A percentile compares a stretch with the other conserved stretches of the same genome.
Evolutionary conservation across 2,797 vertebrate genomes (phyloP).

Genomic region (Carapus acus): DNA sequence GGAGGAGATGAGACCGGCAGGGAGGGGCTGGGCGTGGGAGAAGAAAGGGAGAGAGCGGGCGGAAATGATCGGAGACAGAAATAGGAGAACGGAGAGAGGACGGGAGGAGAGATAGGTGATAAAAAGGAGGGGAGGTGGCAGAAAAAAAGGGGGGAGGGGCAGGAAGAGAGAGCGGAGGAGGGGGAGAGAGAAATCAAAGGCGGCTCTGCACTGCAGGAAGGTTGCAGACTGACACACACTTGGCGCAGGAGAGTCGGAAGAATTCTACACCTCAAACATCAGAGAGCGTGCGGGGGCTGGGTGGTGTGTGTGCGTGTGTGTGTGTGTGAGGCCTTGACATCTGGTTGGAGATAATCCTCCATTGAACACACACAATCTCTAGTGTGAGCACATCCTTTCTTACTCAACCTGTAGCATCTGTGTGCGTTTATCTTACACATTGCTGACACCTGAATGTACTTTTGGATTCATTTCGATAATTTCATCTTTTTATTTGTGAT

Average conservation of each 20-base stretch:
- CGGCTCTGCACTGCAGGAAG: constrained; percentile 49
- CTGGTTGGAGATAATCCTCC: constrained; percentile 45
- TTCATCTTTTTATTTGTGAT: too few species aligned
- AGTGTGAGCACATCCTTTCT: too few species aligned
- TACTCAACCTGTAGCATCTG: too few species aligned
- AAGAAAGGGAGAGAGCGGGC: not conserved
- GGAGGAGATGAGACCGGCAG: not conserved
- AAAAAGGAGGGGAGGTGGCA: constrained; percentile 10
- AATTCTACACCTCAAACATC: constrained; percentile 38
- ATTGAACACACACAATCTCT: not conserved
- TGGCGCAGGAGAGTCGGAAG: too few species aligned
- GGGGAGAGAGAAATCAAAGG: constrained; percentile 46
- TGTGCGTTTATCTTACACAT: too few species aligned
- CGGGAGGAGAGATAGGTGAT: constrained; percentile 1
- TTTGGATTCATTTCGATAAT: too few species aligned
- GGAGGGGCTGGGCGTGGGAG: not conserved
- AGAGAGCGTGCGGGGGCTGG: constrained; percentile 9
- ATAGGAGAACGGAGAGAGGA: constrained; percentile 4
- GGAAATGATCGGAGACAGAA: not conserved
- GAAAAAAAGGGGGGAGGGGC: constrained; percentile 30
- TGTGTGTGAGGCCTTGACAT: constrained; percentile 48
- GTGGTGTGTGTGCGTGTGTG: constrained; percentile 9
- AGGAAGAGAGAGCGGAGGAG: constrained; percentile 34
- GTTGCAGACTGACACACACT: constrained; percentile 38
- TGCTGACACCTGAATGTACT: too few species aligned